Evolutionary conservation across 2,113 vertebrate species (phyloP), one percentile per base, ranked within the genome.

Genomic region (Pachypanchax playfairii): DNA sequence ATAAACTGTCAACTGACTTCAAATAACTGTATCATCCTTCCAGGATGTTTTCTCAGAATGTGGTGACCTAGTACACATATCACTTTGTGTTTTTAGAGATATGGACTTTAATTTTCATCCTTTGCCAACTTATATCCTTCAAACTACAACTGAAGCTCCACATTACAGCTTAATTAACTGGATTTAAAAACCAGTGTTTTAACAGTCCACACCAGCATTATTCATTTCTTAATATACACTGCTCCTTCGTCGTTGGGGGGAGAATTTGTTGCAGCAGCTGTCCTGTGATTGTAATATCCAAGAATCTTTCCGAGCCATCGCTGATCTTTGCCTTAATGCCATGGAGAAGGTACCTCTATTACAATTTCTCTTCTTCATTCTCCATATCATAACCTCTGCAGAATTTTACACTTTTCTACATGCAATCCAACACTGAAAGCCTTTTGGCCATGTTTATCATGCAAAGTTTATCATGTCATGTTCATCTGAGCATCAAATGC

Each of bases 261-360:
- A 59, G 70, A 52, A 72, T 79, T 71, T 73, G 71, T 51, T 48
- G 65, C 75, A 83, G 72, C 77, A 79, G 75, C 74, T 76, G 75
- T 77, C 79, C 62, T 33, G 51, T 73, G 73, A 79, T 49, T 74
- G 65, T 76, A 61, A 79, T 70, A 82, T 82, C 75, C 78, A 65
- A 75, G 56, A 75, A 65, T 73, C 62, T 77, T 18, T 77, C 62
- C 26, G 42, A 10, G 39, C 57, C 50, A 71, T 65, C 54, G 58
- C 25, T 66, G 55, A 82, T 75, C 66, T 65, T 59, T 72, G 55
- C 65, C 43, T 69, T 1, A 21, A 58, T 65, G 75, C 58, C 54
- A 48, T 26, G 49, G 17, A 49, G 48, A 46, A 71, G 17, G 53
- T 50, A 69, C 73, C 65, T 64, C 75, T 47, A 55, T 33, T 56